Evolutionary conservation across 2,888 invertebrate species (phyloP).

Genomic region (Pachycephus smyrnensis): DNA sequence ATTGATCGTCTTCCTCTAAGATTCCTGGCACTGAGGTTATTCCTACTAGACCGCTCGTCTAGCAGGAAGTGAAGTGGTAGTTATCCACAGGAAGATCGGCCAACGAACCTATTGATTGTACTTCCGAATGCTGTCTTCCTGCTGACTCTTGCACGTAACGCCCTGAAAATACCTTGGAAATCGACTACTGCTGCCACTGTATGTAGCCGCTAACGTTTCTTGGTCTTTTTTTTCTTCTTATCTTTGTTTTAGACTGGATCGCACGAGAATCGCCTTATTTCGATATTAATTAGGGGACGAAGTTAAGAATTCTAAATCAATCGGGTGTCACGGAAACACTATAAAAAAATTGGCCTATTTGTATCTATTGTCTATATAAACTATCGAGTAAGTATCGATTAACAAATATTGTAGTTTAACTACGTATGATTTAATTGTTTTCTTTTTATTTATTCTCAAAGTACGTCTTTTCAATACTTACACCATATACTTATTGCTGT

Average conservation of each 20-base stretch:
- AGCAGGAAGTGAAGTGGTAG: constrained; percentile 42
- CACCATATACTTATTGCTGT: not conserved
- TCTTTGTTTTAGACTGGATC: not conserved
- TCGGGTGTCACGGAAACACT: not conserved
- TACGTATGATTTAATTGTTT: not conserved
- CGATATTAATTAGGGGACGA: not conserved
- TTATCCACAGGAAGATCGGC: constrained; percentile 43
- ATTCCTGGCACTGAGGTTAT: constrained; percentile 47
- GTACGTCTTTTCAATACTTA: not conserved
- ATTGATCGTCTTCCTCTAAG: constrained; percentile 47
- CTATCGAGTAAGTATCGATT: not conserved
- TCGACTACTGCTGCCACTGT: not conserved
- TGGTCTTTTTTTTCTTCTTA: not conserved
- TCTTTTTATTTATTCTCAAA: not conserved
- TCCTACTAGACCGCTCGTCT: constrained; percentile 42
- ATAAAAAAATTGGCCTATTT: not conserved
- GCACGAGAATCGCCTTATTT: not conserved
- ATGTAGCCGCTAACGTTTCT: not conserved
- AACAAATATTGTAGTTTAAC: not conserved
- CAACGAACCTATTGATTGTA: constrained; percentile 48
- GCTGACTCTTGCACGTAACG: constrained; percentile 45
- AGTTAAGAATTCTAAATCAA: not conserved
- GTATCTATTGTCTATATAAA: not conserved
- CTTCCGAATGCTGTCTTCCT: constrained; percentile 35
- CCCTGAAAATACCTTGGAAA: not conserved